Percentiles rank a stretch among this genome's conserved stretches.
Evolutionary conservation across 2,113 vertebrate species (phyloP).

Genomic region (Melanocharis versteri): DNA sequence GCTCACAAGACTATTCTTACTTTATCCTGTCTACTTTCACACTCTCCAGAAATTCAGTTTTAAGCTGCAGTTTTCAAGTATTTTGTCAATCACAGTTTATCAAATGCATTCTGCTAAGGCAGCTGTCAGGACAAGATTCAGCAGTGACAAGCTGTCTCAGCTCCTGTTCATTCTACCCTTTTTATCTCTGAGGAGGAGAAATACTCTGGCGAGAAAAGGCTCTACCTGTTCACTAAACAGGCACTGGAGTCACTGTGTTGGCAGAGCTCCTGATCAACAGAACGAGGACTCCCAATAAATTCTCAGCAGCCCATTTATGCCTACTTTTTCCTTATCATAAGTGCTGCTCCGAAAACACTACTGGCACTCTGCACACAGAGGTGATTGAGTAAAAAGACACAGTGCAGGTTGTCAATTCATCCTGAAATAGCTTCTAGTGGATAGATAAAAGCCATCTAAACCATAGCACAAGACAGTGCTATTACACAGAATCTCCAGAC

Average conservation of each 20-base stretch:
- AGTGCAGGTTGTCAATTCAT: conserved; percentile 38
- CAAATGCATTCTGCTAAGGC: conserved; percentile 67
- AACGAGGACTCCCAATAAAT: conserved; percentile 51
- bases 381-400: conserved; percentile 50
- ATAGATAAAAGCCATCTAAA: conserved; percentile 28
- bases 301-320: conserved; percentile 48
- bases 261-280: conserved; percentile 40
- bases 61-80: conserved; percentile 63
- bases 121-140: conserved; percentile 67
- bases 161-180: conserved; percentile 49
- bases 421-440: conserved; percentile 47
- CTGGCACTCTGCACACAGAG: conserved; percentile 28
- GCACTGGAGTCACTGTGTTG: neutral
- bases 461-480: neutral
- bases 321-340: conserved; percentile 57
- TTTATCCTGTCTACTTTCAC: conserved; percentile 41
- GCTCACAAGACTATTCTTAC: conserved; percentile 43
- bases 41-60: conserved; percentile 45
- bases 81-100: conserved; percentile 73
- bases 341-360: conserved; percentile 56
- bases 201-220: conserved; percentile 16
- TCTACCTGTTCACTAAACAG: conserved; percentile 46
- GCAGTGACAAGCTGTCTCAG: conserved; percentile 61
- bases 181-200: conserved; percentile 56
- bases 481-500: neutral